These are phyloP conservation scores for Cynodonichthys magdalenae DNA, from an alignment of 2,797 vertebrate genomes.

Conservation along the genomic window DNA sequence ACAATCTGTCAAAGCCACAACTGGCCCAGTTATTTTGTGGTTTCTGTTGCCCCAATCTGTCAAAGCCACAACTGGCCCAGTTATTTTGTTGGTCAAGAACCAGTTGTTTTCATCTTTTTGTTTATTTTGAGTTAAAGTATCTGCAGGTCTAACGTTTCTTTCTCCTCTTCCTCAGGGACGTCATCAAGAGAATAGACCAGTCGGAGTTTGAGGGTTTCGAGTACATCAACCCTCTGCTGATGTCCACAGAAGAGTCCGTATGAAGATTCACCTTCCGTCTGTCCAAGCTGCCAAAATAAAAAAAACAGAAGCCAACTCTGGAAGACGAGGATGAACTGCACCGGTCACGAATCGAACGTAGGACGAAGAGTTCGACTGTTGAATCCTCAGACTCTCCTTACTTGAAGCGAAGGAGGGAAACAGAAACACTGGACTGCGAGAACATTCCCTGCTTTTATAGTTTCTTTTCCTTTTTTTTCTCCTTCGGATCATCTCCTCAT, in stretches of 20 bases:
- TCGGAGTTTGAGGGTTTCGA: conserved; percentile 98
- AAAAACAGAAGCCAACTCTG: conserved; percentile 75
- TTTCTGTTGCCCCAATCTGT: no score
- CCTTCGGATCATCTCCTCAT: conserved; percentile 40
- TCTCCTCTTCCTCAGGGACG: conserved; percentile 81
- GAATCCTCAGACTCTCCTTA: conserved; percentile 58
- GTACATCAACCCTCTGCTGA: conserved; percentile 96
- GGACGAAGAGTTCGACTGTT: conserved; percentile 57
- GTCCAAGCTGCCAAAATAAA: conserved; percentile 63
- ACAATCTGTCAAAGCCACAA: no score
- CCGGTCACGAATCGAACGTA: conserved; percentile 44
- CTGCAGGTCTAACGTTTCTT: neutral
- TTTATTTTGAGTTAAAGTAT: no score
- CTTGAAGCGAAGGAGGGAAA: conserved; percentile 41
- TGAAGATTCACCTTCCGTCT: conserved; percentile 80
- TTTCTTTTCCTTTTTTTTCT: conserved; percentile 26
- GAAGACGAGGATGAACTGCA: conserved; percentile 42
- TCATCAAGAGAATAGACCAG: conserved; percentile 98
- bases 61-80: no score
- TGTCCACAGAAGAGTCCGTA: conserved; percentile 93
- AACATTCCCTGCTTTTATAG: conserved; percentile 61
- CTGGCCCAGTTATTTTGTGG: no score
- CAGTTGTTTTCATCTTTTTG: no score
- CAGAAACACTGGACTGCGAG: conserved; percentile 53
- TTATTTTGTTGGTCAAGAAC: no score